Percentiles rank a stretch among this genome's conserved stretches.
These are phyloP conservation scores for Scyliorhinus canicula DNA, from an alignment of 2,797 vertebrate genomes.

Conservation along the genomic window DNA sequence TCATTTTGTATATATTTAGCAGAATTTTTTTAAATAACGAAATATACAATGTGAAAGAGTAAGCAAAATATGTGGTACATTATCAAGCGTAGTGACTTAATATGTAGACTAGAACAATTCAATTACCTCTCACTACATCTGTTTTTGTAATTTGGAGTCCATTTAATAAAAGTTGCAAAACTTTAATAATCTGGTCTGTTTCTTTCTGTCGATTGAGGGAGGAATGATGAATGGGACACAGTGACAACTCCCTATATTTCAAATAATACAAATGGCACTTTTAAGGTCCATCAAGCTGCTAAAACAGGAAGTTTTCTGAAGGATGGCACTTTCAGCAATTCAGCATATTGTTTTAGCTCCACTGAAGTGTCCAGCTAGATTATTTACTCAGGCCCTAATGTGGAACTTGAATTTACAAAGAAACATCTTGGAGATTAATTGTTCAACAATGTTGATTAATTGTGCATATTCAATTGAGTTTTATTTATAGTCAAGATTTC, in stretches of 20 bases:
- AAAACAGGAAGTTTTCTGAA: not conserved
- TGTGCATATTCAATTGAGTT: not conserved
- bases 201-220: not conserved
- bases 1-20: not conserved
- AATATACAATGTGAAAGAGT: not conserved
- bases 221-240: not conserved
- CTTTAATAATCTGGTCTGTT: not conserved
- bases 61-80: not conserved
- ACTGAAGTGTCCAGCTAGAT: not conserved
- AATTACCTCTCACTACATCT: not conserved
- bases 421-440: not conserved
- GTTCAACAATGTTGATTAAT: not conserved
- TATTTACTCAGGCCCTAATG: not conserved
- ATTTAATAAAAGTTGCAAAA: not conserved
- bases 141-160: not conserved
- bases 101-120: not conserved
- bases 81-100: not conserved
- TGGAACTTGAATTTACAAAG: not conserved
- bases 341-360: not conserved
- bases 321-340: not conserved
- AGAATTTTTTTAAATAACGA: not conserved
- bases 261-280: not conserved
- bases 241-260: not conserved
- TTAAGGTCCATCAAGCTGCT: not conserved
- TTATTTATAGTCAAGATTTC: slow-evolving; percentile 3